These are phyloP conservation scores for Agapornis canus DNA, from an alignment of 2,797 vertebrate genomes.

Conservation along the genomic window DNA sequence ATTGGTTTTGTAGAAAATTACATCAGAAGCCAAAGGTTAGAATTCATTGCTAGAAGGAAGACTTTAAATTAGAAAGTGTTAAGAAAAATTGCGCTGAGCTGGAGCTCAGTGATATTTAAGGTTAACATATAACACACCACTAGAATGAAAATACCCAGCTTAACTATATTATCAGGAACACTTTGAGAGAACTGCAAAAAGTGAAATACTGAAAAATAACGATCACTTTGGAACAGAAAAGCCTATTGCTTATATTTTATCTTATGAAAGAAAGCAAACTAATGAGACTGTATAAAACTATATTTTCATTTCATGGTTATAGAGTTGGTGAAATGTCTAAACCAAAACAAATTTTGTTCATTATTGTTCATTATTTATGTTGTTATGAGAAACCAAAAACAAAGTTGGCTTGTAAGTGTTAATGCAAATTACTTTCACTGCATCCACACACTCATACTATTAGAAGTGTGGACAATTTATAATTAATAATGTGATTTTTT, in stretches of 20 bases:
- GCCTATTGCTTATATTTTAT: conserved; percentile 12
- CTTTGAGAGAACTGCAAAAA: neutral
- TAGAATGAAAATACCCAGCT: neutral
- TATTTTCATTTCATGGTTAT: conserved; percentile 55
- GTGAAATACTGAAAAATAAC: conserved; percentile 37
- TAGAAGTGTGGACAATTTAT: neutral
- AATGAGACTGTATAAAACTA: conserved; percentile 11
- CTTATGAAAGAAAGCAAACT: neutral
- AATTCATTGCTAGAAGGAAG: neutral
- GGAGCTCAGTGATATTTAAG: neutral
- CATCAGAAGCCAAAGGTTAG: neutral
- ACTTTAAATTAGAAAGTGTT: neutral
- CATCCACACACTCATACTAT: neutral
- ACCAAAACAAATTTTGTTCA: conserved; percentile 40
- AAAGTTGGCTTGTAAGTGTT: conserved; percentile 5
- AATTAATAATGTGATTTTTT: neutral
- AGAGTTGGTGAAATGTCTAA: conserved; percentile 27
- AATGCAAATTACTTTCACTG: neutral
- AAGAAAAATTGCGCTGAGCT: conserved; percentile 1
- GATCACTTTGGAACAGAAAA: conserved; percentile 4
- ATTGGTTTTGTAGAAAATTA: neutral
- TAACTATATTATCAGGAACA: neutral
- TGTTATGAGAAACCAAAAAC: conserved; percentile 15
- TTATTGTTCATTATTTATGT: conserved; percentile 61
- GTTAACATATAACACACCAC: neutral